phyloP scores from a whole-genome alignment of 2,797 vertebrate species.

The Falco concolor region DNA sequence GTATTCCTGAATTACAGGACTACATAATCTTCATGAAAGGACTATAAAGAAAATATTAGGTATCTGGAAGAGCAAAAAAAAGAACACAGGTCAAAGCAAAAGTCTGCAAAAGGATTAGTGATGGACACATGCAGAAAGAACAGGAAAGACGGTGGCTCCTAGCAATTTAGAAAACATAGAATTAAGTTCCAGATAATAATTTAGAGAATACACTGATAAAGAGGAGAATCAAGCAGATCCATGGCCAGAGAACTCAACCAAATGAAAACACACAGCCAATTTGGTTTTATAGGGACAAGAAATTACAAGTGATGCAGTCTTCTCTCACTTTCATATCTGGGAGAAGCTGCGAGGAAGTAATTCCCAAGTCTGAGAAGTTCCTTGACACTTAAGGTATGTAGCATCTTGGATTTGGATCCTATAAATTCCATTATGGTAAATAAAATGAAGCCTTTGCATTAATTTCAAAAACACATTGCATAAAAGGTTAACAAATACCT shows the following conservation, averaged over 20 bases:
- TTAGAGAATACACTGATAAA: background rate
- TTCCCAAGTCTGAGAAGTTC: background rate
- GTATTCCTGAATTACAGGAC: background rate
- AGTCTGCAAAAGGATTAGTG: background rate
- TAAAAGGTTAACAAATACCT: background rate
- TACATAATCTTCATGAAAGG: background rate
- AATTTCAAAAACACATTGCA: background rate
- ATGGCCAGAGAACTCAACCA: background rate
- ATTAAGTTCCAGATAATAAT: background rate
- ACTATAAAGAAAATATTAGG: background rate
- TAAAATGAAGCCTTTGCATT: background rate
- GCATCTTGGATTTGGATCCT: background rate
- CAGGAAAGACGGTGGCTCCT: background rate
- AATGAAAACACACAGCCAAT: background rate
- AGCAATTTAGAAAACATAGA: background rate
- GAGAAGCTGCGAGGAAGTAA: background rate
- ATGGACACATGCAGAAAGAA: background rate
- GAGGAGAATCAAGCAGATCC: background rate
- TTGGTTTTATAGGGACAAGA: background rate
- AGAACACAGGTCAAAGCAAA: background rate
- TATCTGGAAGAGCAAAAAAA: background rate
- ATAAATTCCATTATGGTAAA: background rate
- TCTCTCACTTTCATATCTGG: background rate
- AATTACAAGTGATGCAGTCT: background rate
- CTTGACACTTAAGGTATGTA: background rate